phyloP scores from a whole-genome alignment of 2,113 vertebrate species.

The Oplegnathus fasciatus region DNA sequence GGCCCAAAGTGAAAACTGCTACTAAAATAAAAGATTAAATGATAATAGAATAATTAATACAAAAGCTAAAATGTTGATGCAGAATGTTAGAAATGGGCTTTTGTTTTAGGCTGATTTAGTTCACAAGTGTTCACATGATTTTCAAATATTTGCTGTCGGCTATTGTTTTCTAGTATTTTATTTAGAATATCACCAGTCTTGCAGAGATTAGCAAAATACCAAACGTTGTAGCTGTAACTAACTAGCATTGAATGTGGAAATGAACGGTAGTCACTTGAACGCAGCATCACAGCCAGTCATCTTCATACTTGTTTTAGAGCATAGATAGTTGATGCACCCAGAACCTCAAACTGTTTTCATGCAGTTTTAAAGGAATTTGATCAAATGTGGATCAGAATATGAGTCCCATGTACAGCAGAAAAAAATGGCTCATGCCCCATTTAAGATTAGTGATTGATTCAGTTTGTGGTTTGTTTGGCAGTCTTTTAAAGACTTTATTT shows the following conservation, averaged over 20 bases:
- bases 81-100: neutral
- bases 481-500: neutral
- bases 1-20: neutral
- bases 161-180: neutral
- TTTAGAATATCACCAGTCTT: neutral
- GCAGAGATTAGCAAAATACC: no score
- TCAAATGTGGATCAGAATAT: neutral
- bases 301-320: neutral
- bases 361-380: neutral
- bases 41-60: neutral
- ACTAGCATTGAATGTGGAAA: neutral
- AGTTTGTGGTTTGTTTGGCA: neutral
- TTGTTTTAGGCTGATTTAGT: no score
- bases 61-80: neutral
- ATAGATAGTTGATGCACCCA: neutral
- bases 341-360: neutral
- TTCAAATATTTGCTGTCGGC: no score
- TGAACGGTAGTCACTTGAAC: neutral
- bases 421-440: neutral
- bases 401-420: neutral
- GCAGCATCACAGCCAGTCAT: neutral
- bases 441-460: neutral
- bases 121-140: no score
- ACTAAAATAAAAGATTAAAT: neutral
- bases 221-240: neutral